Evolutionary conservation across 2,113 vertebrate genomes (phyloP).

Genomic region (Rhynchomys soricoides): DNA sequence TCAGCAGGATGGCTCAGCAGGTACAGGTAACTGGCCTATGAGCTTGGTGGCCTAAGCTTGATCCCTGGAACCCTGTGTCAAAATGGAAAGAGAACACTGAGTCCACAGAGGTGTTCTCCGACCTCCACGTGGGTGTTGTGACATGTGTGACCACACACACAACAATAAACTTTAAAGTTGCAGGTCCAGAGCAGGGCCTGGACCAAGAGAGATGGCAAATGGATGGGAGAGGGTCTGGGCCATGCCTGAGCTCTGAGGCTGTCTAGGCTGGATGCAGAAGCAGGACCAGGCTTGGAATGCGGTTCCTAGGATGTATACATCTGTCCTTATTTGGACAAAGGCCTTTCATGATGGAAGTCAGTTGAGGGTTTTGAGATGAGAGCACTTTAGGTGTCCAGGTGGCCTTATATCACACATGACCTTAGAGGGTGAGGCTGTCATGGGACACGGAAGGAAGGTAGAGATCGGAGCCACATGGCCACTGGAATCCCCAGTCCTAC

Average conservation of each 20-base stretch:
- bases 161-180: not conserved
- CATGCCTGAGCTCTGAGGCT: fast-evolving
- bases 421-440: fast-evolving
- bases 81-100: not conserved
- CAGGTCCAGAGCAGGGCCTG: not conserved
- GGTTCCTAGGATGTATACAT: fast-evolving
- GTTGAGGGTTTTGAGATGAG: not conserved
- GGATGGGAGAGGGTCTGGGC: fast-evolving
- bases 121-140: not conserved
- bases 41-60: not conserved
- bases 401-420: too few species aligned
- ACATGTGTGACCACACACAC: not conserved
- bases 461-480: not conserved
- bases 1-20: not conserved
- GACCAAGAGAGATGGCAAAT: fast-evolving
- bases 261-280: not conserved
- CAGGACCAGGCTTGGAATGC: not conserved
- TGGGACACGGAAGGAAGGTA: not conserved
- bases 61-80: too few species aligned
- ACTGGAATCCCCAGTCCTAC: not conserved
- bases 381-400: not conserved
- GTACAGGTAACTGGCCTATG: not conserved
- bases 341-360: not conserved
- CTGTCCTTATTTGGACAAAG: not conserved
- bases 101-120: not conserved